Evolutionary conservation across 2,797 vertebrate genomes (phyloP).

Genomic region (Huso huso): DNA sequence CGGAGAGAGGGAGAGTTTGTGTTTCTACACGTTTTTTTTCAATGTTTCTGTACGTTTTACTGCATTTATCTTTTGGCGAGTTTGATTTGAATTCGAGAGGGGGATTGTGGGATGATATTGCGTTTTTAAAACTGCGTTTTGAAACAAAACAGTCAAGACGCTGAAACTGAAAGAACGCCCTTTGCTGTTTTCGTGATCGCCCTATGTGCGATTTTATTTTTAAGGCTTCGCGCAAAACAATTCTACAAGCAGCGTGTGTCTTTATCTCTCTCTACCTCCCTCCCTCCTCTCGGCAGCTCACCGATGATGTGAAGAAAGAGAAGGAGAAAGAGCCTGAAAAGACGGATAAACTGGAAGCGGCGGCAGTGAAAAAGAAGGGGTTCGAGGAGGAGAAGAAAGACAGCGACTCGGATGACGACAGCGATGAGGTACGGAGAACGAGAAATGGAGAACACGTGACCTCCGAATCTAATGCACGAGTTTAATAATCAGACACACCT

Average conservation of each 20-base stretch:
- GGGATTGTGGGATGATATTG: too few species aligned
- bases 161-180: too few species aligned
- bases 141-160: too few species aligned
- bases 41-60: neutral
- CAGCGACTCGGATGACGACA: constrained; percentile 64
- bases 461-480: too few species aligned
- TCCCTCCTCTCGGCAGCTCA: constrained; percentile 52
- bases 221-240: too few species aligned
- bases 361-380: constrained; percentile 72
- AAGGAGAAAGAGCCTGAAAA: constrained; percentile 89
- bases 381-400: constrained; percentile 78
- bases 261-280: neutral
- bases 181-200: too few species aligned
- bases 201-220: too few species aligned
- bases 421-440: constrained; percentile 63
- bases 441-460: constrained; percentile 12
- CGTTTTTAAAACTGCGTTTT: too few species aligned
- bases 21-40: neutral
- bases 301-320: constrained; percentile 85
- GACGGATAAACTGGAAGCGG: constrained; percentile 61
- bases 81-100: too few species aligned
- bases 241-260: neutral
- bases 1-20: neutral
- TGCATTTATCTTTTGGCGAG: too few species aligned
- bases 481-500: too few species aligned